These are phyloP conservation scores for Esox niger DNA, from an alignment of 2,113 vertebrate genomes.

Conservation along the genomic window DNA sequence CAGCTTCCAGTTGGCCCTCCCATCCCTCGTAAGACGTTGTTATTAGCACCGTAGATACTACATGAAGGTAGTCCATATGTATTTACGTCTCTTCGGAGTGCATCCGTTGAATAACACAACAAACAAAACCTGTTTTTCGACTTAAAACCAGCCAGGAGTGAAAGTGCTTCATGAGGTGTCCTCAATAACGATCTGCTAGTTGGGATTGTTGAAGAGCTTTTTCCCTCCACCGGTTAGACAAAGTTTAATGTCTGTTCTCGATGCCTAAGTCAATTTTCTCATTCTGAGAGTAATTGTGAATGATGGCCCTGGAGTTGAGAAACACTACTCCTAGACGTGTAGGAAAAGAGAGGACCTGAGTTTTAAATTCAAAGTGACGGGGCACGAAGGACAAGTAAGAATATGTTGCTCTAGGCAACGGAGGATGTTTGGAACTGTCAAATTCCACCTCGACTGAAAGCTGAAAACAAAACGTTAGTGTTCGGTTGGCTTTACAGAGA, in stretches of 20 bases:
- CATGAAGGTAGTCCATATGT: too few relatives aligned
- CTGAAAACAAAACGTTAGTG: slow-evolving; percentile 61
- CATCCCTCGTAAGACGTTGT: too few relatives aligned
- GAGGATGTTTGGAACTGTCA: slow-evolving; percentile 17
- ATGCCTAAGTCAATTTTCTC: too few relatives aligned
- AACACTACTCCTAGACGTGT: neutral
- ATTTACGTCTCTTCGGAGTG: too few relatives aligned
- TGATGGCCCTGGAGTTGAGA: slow-evolving; percentile 8
- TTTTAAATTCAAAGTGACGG: neutral
- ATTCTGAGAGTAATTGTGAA: neutral
- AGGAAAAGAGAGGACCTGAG: neutral
- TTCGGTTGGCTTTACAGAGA: slow-evolving; percentile 37
- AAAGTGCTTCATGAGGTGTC: too few relatives aligned
- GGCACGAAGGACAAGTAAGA: neutral
- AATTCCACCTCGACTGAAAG: slow-evolving; percentile 36
- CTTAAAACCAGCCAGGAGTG: too few relatives aligned
- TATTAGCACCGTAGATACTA: too few relatives aligned
- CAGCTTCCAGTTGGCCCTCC: too few relatives aligned
- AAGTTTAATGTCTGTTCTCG: neutral
- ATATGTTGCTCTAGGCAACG: slow-evolving; percentile 25
- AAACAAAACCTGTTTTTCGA: too few relatives aligned
- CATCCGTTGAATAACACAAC: too few relatives aligned
- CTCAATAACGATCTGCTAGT: too few relatives aligned
- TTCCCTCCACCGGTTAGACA: slow-evolving; percentile 13
- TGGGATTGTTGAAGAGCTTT: too few relatives aligned